phyloP scores from a whole-genome alignment of 2,113 vertebrate genomes.

The Arizona elegans region DNA sequence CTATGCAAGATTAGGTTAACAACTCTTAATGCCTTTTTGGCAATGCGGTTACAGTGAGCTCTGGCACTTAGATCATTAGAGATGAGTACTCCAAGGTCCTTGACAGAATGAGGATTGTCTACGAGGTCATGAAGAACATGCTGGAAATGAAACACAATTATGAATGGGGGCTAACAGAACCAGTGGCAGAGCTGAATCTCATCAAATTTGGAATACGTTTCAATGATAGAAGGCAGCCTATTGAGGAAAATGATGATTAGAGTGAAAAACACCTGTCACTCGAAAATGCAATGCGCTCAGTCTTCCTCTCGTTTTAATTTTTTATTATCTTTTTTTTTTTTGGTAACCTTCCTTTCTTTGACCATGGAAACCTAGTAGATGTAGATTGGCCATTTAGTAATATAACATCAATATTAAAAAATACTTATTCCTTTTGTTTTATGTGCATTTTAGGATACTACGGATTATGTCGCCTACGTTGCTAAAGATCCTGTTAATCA shows the following conservation, averaged over 20 bases:
- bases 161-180: neutral
- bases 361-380: neutral
- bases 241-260: neutral
- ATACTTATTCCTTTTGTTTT: constrained; percentile 45
- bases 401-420: constrained; percentile 21
- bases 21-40: too few species aligned
- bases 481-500: constrained; percentile 89
- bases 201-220: neutral
- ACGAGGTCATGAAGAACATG: constrained; percentile 22
- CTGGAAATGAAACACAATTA: neutral
- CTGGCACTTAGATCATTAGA: too few species aligned
- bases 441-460: constrained; percentile 78
- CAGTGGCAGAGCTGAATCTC: neutral
- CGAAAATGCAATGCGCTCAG: neutral
- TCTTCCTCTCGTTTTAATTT: neutral
- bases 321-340: neutral
- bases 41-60: too few species aligned
- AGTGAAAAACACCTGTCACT: neutral
- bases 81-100: too few species aligned
- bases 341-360: neutral
- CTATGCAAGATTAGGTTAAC: too few species aligned
- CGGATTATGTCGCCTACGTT: constrained; percentile 91
- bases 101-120: too few species aligned
- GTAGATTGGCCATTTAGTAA: neutral
- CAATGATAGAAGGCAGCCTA: neutral